phyloP scores from a whole-genome alignment of 2,797 vertebrate species.

The Xerus rutilus region DNA sequence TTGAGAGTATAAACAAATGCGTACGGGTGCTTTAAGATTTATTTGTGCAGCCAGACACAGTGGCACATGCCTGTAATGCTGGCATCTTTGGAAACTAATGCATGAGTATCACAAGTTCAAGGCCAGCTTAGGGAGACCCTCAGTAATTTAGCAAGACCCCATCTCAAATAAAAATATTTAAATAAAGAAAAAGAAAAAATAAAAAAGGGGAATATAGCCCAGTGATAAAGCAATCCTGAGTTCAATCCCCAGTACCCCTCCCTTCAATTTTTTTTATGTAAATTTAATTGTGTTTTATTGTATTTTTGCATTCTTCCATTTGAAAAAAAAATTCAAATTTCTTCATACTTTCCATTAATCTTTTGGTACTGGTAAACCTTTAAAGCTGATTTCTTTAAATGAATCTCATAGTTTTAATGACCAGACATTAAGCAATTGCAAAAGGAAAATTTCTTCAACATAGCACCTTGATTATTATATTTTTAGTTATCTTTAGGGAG shows the following conservation, averaged over 20 bases:
- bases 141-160: no score
- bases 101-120: no score
- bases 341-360: neutral
- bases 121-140: no score
- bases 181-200: no score
- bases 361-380: neutral
- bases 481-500: neutral
- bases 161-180: no score
- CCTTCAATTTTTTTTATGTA: no score
- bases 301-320: neutral
- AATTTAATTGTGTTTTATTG: neutral
- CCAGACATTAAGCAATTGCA: neutral
- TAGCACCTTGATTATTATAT: neutral
- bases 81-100: no score
- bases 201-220: no score
- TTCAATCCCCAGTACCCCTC: no score
- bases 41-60: neutral
- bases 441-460: neutral
- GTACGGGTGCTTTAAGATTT: neutral
- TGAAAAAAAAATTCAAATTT: neutral
- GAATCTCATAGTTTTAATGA: neutral
- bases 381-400: neutral
- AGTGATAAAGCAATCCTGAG: no score
- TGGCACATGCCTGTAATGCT: no score
- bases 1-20: neutral